Conservation (phyloP, 2,113 vertebrate species). For the Antechinus flavipes region DNA sequence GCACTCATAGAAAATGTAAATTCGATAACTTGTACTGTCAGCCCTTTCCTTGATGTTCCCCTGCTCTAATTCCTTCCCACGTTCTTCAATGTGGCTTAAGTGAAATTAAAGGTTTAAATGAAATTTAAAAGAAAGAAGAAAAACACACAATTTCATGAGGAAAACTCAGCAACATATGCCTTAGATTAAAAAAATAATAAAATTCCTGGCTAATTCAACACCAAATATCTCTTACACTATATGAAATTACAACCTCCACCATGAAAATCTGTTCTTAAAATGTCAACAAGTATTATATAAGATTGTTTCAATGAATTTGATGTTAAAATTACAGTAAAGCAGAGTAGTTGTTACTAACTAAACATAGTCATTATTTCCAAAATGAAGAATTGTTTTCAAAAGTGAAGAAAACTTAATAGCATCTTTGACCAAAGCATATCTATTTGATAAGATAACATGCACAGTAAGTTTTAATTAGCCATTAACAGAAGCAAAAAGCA, state of each 20-base stretch:
- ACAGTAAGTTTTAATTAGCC: constrained; percentile 63
- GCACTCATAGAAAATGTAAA: too few species aligned
- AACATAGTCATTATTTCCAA: constrained; percentile 39
- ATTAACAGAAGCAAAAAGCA: constrained; percentile 45
- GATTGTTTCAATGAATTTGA: constrained; percentile 76
- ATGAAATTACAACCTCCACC: constrained; percentile 7
- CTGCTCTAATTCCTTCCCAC: too few species aligned
- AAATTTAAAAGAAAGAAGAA: too few species aligned
- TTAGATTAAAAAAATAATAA: too few species aligned
- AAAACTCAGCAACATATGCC: too few species aligned
- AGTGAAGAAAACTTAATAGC: constrained; percentile 35
- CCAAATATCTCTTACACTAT: too few species aligned
- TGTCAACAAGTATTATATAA: constrained; percentile 63
- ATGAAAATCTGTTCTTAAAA: constrained; percentile 7
- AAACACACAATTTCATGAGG: too few species aligned
- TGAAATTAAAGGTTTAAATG: too few species aligned
- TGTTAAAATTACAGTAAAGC: constrained; percentile 69
- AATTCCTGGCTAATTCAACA: too few species aligned
- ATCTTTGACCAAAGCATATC: constrained; percentile 26
- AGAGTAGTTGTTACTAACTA: constrained; percentile 26
- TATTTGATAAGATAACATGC: constrained; percentile 45
- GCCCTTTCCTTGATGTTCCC: too few species aligned
- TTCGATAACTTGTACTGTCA: too few species aligned
- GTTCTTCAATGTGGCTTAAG: too few species aligned
- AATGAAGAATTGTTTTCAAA: constrained; percentile 31